phyloP scores from a whole-genome alignment of 2,113 vertebrate species.

The Phyllostomus discolor region DNA sequence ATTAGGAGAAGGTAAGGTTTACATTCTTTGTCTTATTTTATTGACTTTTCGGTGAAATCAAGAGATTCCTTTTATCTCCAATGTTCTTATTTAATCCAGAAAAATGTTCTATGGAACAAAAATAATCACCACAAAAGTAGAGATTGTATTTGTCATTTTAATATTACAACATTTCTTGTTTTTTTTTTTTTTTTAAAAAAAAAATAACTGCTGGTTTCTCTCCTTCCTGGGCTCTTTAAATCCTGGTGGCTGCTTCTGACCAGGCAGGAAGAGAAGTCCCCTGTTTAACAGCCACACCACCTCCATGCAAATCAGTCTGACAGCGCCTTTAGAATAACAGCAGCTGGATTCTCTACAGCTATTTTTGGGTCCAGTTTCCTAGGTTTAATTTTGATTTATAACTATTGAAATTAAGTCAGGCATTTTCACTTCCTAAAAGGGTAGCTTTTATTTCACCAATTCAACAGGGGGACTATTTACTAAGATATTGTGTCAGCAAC shows the following conservation, averaged over 20 bases:
- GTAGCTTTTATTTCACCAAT: slow-evolving; percentile 47
- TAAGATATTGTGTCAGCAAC: slow-evolving; percentile 46
- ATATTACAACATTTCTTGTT: neutral
- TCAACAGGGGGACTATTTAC: slow-evolving; percentile 34
- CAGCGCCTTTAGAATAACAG: slow-evolving; percentile 38
- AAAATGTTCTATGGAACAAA: slow-evolving; percentile 33
- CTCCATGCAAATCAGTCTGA: slow-evolving; percentile 29
- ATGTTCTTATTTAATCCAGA: neutral
- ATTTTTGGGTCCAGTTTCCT: slow-evolving; percentile 47
- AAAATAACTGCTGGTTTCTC: slow-evolving; percentile 4
- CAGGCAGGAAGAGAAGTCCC: slow-evolving; percentile 32
- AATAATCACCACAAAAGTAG: neutral
- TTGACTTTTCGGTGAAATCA: neutral
- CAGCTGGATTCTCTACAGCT: slow-evolving; percentile 32
- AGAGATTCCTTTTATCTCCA: neutral
- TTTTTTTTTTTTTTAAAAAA: neutral
- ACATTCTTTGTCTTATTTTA: neutral
- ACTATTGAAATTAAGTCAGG: slow-evolving; percentile 65
- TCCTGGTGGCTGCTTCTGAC: neutral
- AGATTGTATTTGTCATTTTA: neutral
- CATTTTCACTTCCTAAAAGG: slow-evolving; percentile 60
- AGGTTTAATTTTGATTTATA: slow-evolving; percentile 76
- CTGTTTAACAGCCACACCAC: neutral
- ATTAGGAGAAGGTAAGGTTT: neutral
- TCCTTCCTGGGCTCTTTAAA: neutral